Percentiles rank a stretch among this genome's conserved stretches.
Evolutionary conservation across 2,888 invertebrate species (phyloP).

Genomic region (Amphiduros pacificus): DNA sequence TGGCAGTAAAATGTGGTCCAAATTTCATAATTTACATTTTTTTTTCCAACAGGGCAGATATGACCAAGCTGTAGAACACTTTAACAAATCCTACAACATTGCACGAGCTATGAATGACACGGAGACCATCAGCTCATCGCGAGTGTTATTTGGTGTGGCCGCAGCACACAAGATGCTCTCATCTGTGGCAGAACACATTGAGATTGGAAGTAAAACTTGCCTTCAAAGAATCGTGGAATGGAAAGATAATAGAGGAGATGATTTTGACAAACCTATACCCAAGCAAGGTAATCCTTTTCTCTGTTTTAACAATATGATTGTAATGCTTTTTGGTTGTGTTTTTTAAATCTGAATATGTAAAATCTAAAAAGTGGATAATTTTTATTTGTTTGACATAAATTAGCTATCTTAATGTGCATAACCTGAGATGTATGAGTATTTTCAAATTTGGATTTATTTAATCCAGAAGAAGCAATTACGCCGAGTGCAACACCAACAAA

Average conservation of each 20-base stretch:
- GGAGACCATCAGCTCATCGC: conserved; percentile 47
- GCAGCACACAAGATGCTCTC: conserved; percentile 54
- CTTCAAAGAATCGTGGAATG: conserved; percentile 50
- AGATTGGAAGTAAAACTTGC: conserved; percentile 35
- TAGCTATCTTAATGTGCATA: no score
- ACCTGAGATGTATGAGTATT: no score
- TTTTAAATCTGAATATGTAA: no score
- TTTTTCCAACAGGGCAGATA: conserved; percentile 47
- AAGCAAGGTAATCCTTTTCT: neutral
- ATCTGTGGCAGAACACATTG: conserved; percentile 40
- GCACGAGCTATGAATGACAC: conserved; percentile 50
- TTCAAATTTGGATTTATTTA: no score
- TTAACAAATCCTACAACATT: conserved; percentile 58
- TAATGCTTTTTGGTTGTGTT: no score
- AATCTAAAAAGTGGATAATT: no score
- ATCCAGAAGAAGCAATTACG: no score
- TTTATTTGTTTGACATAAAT: no score
- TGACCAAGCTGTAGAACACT: conserved; percentile 55
- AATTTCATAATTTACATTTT: neutral
- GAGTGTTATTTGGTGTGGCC: conserved; percentile 55
- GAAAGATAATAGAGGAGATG: conserved; percentile 43
- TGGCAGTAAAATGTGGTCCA: no score
- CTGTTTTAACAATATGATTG: neutral
- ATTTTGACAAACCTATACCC: conserved; percentile 27
- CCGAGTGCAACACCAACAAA: no score